Base-by-base conservation (phyloP, 37 sponge, comb jelly and placozoan species). In the Crambe crambe region DNA sequence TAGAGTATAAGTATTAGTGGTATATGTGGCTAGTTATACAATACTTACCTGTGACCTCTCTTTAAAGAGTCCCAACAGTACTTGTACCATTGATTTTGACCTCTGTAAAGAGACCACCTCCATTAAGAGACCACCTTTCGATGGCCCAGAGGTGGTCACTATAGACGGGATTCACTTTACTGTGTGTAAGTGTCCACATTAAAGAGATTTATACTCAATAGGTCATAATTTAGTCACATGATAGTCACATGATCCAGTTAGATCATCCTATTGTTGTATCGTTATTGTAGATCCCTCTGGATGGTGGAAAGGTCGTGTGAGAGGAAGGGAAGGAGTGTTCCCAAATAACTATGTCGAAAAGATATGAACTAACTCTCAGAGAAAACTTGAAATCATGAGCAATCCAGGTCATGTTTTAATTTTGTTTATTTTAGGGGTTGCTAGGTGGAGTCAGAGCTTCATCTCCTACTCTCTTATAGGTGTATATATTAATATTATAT, bases 321-420 rank as follows among this genome's bases (percentile, higher is more conserved):
- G 68, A 38, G 98, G 95, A 15, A 90, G 75, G 68, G 93, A 91
- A 81, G 98, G 98, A 26, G 84, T 97, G 10, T 97, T 97, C 65
- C 98, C 98, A 20, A 87, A 77, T 64, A 97, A 97, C 83, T 97
- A 97, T 68, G 82, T 94, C 35, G 93, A 97, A 56, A 85, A 92
- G 54, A 74, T 90, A 37, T 91, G 61, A 76, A 20, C 36, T 25
- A 18, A 23, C 12, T 47, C 6, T 47, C 12, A 47, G 6, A 47
- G 51, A 6, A 15, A 47, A 47, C 51, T 27, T 62, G 12, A 62
- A 8, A 23, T 62, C 35, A 32, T 65, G 34, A 30, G 66, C 66
- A 65, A 65, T 65, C 66, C 35, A 31, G 66, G 66, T 65, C 66
- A 65, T 65, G 10, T 32, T 65, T 32, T 22, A 15, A 18, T 51